A percentile compares a stretch with the other conserved stretches of the same genome.
phyloP scores from a whole-genome alignment of 2,113 vertebrate species.

The Emydocephalus ijimae region DNA sequence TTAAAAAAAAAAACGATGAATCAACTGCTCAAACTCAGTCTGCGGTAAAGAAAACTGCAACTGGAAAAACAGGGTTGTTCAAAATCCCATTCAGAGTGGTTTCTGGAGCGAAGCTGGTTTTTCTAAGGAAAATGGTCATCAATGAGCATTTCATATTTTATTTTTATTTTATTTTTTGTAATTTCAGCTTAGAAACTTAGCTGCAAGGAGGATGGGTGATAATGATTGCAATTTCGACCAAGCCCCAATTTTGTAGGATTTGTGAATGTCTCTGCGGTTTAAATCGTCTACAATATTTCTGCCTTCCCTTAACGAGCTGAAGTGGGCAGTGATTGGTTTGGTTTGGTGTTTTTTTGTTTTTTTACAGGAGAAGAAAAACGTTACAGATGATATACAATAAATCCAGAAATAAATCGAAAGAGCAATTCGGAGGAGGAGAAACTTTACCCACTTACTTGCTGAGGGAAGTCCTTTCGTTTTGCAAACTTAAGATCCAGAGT shows the following conservation, averaged over 20 bases:
- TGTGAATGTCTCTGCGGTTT: background rate
- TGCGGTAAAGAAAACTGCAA: background rate
- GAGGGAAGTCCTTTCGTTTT: background rate
- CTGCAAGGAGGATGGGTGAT: background rate
- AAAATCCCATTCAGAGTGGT: background rate
- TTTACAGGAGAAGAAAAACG: background rate
- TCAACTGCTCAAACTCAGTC: background rate
- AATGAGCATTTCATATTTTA: background rate
- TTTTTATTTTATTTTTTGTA: too few species aligned
- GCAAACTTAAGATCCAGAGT: background rate
- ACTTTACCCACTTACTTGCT: background rate
- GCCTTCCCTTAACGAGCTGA: background rate
- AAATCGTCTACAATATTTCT: background rate
- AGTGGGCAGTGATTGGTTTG: background rate
- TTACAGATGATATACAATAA: background rate
- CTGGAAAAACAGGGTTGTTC: background rate
- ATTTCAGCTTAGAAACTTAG: accelerated
- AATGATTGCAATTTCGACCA: background rate
- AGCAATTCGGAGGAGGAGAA: background rate
- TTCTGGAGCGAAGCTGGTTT: background rate
- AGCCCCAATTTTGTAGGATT: background rate
- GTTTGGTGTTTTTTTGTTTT: too few species aligned
- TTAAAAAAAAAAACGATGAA: background rate
- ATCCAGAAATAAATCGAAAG: background rate
- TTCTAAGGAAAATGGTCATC: background rate